Base-by-base conservation (phyloP, 37 sponge, comb jelly and placozoan genomes). In the Halichondria panicea region DNA sequence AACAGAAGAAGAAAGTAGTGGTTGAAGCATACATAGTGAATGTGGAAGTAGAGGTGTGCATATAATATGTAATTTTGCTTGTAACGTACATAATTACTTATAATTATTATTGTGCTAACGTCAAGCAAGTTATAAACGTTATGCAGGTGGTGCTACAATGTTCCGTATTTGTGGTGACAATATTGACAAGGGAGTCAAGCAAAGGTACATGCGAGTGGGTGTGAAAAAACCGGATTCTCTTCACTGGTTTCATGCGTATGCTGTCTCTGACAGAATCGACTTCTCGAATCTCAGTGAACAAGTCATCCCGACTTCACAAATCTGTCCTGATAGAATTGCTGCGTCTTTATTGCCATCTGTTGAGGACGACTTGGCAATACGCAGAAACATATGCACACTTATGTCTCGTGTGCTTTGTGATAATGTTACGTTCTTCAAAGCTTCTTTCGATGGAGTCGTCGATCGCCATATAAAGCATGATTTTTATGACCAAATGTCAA, bases 391-490 rank as follows among this genome's bases (percentile, higher is more conserved):
- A 15, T 64, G 27, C 41, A 45, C 54, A 7, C 30, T 78, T 15
- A 67, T 78, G 28, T 67, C 79, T 19, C 69, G 79, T 28, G 37
- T 77, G 19, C 68, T 78, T 6, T 28, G 32, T 40, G 21, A 66
- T 22, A 45, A 78, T 40, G n/a, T 78, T 54, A 39, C 46, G 37
- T 78, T 54, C 39, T 78, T 67, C 67, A 54, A 65, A 38, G 19
- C 34, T 25, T 50, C 68, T 6, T 78, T 78, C 57, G 68, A 78
- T 53, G 53, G 12, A 30, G 55, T 78, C n/a, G 56, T 78, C 32
- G 68, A 65, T 24, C 53, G 68, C 68, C 79, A 78, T 67, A 41
- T 53, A 33, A 46, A 50, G 79, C 79, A 78, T 50, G 68, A 66
- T 21, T 78, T 40, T 46, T 63, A 66, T 30, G 21, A 62, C 4